Conservation (phyloP, 2,888 invertebrate genomes). For the Mythimna pallens region DNA sequence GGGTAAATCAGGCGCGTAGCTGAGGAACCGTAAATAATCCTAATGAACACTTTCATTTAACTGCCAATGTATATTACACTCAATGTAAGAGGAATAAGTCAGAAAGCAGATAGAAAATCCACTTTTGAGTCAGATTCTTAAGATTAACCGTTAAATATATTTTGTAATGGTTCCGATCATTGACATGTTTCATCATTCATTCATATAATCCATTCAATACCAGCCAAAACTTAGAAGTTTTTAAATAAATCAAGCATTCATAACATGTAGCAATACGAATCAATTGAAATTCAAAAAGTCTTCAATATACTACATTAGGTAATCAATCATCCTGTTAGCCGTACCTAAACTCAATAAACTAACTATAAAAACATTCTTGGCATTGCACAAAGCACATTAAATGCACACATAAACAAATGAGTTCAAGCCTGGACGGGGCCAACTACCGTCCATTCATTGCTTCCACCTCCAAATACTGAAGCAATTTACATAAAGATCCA, state of each 20-base stretch:
- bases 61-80: conserved; percentile 53
- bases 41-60: conserved; percentile 65
- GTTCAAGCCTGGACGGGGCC: conserved; percentile 44
- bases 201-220: conserved; percentile 15
- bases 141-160: conserved; percentile 2
- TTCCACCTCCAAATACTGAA: conserved; percentile 40
- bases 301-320: not conserved
- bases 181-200: conserved; percentile 3
- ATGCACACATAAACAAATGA: conserved; percentile 57
- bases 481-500: conserved; percentile 47
- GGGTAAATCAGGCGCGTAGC: conserved; percentile 62
- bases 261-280: not conserved
- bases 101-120: conserved; percentile 15
- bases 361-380: conserved; percentile 31
- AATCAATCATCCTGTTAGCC: conserved; percentile 4
- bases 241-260: not conserved
- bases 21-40: conserved; percentile 64
- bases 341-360: conserved; percentile 8
- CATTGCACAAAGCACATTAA: conserved; percentile 59
- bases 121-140: conserved; percentile 21
- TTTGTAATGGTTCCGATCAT: conserved; percentile 16
- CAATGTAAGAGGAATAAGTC: conserved; percentile 53
- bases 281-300: not conserved
- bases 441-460: conserved; percentile 52
- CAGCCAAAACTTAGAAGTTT: not conserved